Evolutionary conservation across 1,140 invertebrate species (phyloP), one percentile per base, ranked within the genome.

Genomic region (Brachionus paranguensis): DNA sequence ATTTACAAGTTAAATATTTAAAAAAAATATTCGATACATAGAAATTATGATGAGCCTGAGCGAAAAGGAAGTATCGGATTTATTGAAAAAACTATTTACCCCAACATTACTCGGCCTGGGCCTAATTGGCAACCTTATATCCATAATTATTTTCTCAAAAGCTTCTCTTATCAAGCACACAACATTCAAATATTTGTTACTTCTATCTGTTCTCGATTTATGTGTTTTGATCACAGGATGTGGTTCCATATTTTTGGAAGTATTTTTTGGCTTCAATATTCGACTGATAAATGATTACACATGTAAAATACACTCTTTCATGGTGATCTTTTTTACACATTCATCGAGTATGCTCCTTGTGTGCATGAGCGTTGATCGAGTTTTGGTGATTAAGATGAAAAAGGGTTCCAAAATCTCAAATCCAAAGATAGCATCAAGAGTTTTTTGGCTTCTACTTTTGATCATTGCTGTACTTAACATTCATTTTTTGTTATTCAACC

Each of bases 261-360:
- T 81, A 14, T 81, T 64, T 65, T 81, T 81, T 24, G n/a, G 41
- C 41, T 64, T 81, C n/a, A 47, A 81, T 68, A 20, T 68, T 11
- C 78, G 78, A 12, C 53, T 64, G 8, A 64, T 81, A 41, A 64
- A 68, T 45, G 27, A 60, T 41, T 60, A 64, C 29, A 43, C 78
- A 5, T 81, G 78, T 47, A 81, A 68, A 81, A 20, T 81, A 27
- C 78, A 81, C 41, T 64, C 53, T 12, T 81, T 81, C 64, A 41
- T 81, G 53, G 78, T 81, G 12, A 64, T 64, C 20, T 81, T 81
- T 68, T 81, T 81, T 24, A 81, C 78, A 43, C 78, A 81, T 64
- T 81, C 78, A 47, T 81, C 78, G 17, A 81, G 78, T 47, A 81
- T 81, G 78, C 53, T 81, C 3, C 53, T 81, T n/a, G 78, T 81